Conservation (phyloP, 2,888 invertebrate species). For the Deilephila elpenor region DNA sequence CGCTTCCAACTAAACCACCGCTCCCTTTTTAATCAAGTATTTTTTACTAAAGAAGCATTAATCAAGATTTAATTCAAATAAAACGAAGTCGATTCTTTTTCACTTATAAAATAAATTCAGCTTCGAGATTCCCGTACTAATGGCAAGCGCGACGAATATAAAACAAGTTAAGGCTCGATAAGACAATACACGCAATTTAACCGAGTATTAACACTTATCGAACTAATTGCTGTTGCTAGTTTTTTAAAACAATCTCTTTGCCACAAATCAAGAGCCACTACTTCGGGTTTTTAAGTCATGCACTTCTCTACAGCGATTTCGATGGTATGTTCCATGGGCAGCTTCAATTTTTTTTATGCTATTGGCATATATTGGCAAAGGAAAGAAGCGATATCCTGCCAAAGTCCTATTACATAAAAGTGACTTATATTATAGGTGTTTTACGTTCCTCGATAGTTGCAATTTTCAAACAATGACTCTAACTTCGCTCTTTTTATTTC, state of each 20-base stretch:
- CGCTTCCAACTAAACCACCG: too few species aligned
- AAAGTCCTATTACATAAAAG: too few species aligned
- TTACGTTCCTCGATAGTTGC: too few species aligned
- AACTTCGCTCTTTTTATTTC: too few species aligned
- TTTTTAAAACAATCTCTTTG: slow-evolving; percentile 61
- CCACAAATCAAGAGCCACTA: slow-evolving; percentile 63
- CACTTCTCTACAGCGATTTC: neutral
- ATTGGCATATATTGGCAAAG: neutral
- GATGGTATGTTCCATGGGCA: neutral
- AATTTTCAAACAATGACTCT: too few species aligned
- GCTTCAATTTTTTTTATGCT: neutral
- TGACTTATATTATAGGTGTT: too few species aligned
- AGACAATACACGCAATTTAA: slow-evolving; percentile 57
- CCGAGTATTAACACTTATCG: slow-evolving; percentile 73
- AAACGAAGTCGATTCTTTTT: neutral
- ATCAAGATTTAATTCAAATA: slow-evolving; percentile 30
- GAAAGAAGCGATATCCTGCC: too few species aligned
- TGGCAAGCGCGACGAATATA: slow-evolving; percentile 32
- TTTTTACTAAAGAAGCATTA: neutral
- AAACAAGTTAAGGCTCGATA: slow-evolving; percentile 44
- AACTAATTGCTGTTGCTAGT: slow-evolving; percentile 74
- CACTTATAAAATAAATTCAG: slow-evolving; percentile 26
- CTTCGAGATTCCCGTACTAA: slow-evolving; percentile 36
- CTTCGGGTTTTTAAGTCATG: neutral
- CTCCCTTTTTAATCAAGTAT: neutral